A percentile compares a stretch with the other conserved stretches of the same genome.
Conservation (phyloP, 1,140 invertebrate genomes). For the Andricus grossulariae region DNA sequence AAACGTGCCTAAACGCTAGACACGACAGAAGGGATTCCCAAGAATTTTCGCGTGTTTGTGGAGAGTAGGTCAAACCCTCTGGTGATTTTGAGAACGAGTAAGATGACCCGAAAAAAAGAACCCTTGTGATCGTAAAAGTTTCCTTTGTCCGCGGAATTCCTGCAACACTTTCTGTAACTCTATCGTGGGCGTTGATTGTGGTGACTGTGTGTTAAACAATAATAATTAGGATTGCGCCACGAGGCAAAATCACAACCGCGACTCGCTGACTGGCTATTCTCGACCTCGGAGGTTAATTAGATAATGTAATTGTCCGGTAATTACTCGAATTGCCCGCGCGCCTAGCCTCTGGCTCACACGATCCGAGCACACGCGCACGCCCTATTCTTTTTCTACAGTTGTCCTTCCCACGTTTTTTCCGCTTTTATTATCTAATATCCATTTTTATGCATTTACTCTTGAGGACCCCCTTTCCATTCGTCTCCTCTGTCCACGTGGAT, state of each 20-base stretch:
- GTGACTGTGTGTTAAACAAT: conserved; percentile 55
- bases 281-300: conserved; percentile 72
- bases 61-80: not conserved
- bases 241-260: conserved; percentile 65
- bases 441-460: conserved; percentile 31
- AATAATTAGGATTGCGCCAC: conserved; percentile 68
- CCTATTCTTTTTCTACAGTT: conserved; percentile 31
- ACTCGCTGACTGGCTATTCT: conserved; percentile 52
- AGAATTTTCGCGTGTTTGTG: conserved; percentile 2
- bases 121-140: not conserved
- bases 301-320: conserved; percentile 73
- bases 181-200: conserved; percentile 41
- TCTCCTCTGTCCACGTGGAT: too few species aligned
- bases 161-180: not conserved
- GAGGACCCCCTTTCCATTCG: too few species aligned
- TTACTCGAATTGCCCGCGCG: conserved; percentile 68
- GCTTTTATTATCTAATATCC: conserved; percentile 43
- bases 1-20: not conserved
- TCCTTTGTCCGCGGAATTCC: not conserved
- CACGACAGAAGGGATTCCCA: not conserved
- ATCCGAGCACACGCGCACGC: conserved; percentile 31
- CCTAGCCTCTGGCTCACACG: conserved; percentile 55
- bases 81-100: not conserved
- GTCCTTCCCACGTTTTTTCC: conserved; percentile 31
- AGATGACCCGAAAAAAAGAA: conserved; percentile 5